Evolutionary conservation across 1,140 invertebrate genomes (phyloP).

Genomic region (Drosophila melanogaster): DNA sequence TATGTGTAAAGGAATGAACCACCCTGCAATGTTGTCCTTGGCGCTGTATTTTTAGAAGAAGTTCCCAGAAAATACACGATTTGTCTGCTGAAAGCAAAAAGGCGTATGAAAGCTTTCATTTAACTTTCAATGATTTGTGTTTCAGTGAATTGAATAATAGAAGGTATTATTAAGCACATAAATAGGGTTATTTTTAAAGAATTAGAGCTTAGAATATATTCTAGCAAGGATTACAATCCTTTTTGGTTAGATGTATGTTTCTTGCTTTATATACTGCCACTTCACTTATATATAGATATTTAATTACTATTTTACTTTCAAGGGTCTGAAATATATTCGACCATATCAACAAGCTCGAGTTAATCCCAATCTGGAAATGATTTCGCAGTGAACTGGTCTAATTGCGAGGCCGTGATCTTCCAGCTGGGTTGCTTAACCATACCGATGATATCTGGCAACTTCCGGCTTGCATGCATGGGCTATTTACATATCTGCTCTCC

Average conservation of each 20-base stretch:
- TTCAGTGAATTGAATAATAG: neutral
- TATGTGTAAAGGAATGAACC: neutral
- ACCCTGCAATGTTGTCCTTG: slow-evolving; percentile 14
- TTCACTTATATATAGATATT: no score
- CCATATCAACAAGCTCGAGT: neutral
- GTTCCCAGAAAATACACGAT: neutral
- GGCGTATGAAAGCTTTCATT: neutral
- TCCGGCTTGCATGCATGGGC: slow-evolving; percentile 7
- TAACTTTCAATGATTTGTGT: neutral
- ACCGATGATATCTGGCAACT: slow-evolving; percentile 28
- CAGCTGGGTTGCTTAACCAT: slow-evolving; percentile 40
- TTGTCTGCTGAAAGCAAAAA: neutral
- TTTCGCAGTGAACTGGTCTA: slow-evolving; percentile 18
- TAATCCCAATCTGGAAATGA: neutral
- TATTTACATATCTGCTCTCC: slow-evolving; percentile 37
- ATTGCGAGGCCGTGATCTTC: slow-evolving; percentile 38
- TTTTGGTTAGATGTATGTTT: neutral
- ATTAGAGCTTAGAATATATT: no score
- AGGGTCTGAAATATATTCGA: neutral
- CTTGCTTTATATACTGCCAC: no score
- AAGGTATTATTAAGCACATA: neutral
- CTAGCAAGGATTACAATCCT: neutral
- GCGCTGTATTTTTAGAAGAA: neutral
- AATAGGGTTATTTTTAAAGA: no score
- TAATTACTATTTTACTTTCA: neutral